Conservation (phyloP, 2,113 vertebrate species). For the Prionailurus bengalensis region DNA sequence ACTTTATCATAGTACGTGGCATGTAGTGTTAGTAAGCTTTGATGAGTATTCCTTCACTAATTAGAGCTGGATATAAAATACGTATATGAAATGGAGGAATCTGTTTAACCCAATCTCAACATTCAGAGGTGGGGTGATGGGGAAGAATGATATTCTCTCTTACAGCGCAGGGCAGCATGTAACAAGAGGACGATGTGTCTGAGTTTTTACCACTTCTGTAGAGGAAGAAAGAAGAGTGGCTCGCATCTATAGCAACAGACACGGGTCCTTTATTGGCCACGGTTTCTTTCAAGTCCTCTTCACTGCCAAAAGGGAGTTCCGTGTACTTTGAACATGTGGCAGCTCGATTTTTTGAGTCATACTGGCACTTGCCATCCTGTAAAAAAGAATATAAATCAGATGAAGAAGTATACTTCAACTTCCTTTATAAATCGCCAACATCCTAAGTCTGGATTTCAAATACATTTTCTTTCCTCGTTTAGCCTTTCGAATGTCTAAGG, state of each 20-base stretch:
- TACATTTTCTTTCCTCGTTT: not conserved
- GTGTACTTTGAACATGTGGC: constrained; percentile 92
- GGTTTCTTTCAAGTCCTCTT: constrained; percentile 87
- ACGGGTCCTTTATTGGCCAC: constrained; percentile 93
- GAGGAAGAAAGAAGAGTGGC: constrained; percentile 87
- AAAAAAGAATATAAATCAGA: not conserved
- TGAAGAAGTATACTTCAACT: constrained; percentile 13
- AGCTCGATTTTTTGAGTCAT: constrained; percentile 86
- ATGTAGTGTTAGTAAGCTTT: not conserved
- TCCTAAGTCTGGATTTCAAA: constrained; percentile 32
- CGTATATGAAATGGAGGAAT: not conserved
- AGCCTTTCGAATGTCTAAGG: not conserved
- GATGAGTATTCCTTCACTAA: not conserved
- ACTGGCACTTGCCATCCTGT: constrained; percentile 89
- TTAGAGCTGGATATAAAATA: not conserved
- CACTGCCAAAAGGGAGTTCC: constrained; percentile 83
- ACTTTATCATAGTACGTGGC: not conserved
- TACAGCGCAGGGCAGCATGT: not conserved
- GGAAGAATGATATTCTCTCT: not conserved
- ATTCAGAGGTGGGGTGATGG: not conserved
- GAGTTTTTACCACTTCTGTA: constrained; percentile 91
- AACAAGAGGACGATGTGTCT: not conserved
- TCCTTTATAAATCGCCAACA: not conserved
- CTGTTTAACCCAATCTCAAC: not conserved
- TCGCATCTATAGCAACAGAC: constrained; percentile 93